phyloP scores from a whole-genome alignment of 2,113 vertebrate species.

The Aviceda subcristata region DNA sequence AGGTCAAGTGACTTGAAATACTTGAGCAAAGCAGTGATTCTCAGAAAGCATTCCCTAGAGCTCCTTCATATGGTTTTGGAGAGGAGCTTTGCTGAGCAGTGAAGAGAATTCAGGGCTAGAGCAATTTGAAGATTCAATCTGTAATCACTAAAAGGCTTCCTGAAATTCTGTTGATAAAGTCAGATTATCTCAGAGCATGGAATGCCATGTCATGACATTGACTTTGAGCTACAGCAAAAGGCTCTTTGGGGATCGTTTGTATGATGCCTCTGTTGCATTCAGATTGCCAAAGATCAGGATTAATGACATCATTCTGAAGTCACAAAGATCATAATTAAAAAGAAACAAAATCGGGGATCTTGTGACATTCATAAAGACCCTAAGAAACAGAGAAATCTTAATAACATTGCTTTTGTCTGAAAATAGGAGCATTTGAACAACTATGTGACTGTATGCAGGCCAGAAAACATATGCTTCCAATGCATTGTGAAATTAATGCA shows the following conservation, averaged over 20 bases:
- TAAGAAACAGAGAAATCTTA: background rate
- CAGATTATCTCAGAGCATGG: background rate
- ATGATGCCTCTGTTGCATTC: too few relatives aligned
- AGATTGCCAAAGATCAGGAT: background rate
- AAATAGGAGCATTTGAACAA: background rate
- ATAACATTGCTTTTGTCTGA: background rate
- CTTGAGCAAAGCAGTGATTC: background rate
- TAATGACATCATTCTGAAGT: background rate
- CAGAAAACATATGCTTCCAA: background rate
- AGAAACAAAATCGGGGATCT: fast-evolving
- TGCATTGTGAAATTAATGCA: background rate
- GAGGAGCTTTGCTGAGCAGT: background rate
- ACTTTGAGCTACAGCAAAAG: background rate
- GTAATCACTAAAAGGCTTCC: background rate
- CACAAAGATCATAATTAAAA: background rate
- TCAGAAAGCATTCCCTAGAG: background rate
- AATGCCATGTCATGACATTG: background rate
- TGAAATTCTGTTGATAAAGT: background rate
- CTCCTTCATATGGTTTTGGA: background rate
- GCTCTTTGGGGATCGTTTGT: fast-evolving
- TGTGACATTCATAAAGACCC: too few relatives aligned
- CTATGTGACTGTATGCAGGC: background rate
- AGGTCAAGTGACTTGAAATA: background rate
- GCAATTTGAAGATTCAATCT: background rate
- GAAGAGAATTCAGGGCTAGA: background rate